Evolutionary conservation across 1,140 invertebrate genomes (phyloP).

Genomic region (Meloidogyne hapla): DNA sequence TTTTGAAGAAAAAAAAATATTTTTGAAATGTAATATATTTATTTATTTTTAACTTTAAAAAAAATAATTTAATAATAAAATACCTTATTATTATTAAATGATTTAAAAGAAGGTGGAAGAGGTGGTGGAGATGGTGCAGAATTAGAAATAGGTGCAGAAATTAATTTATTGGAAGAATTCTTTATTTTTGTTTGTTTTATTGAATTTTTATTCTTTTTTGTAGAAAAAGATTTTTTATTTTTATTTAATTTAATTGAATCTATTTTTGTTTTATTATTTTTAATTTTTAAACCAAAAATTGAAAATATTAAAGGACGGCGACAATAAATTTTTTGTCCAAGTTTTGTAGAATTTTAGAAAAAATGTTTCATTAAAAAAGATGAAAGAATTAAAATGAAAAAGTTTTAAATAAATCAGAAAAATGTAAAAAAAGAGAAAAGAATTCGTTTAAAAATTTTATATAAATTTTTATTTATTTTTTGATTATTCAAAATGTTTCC

Average conservation of each 20-base stretch:
- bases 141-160: neutral
- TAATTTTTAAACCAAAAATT: slow-evolving; percentile 4
- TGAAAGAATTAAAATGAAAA: no score
- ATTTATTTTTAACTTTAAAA: no score
- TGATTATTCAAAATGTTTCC: no score
- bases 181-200: neutral
- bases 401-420: no score
- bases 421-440: no score
- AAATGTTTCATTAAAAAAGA: no score
- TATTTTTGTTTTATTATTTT: neutral
- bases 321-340: neutral
- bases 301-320: neutral
- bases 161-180: neutral
- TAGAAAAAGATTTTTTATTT: neutral
- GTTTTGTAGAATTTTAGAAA: neutral
- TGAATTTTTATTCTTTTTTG: neutral
- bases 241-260: neutral
- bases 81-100: neutral
- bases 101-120: neutral
- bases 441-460: no score
- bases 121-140: neutral
- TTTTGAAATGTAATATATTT: no score
- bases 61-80: no score
- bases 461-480: no score
- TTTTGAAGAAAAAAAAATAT: no score